phyloP scores from a whole-genome alignment of 2,888 invertebrate species.

The Hipparchia sbordonii region DNA sequence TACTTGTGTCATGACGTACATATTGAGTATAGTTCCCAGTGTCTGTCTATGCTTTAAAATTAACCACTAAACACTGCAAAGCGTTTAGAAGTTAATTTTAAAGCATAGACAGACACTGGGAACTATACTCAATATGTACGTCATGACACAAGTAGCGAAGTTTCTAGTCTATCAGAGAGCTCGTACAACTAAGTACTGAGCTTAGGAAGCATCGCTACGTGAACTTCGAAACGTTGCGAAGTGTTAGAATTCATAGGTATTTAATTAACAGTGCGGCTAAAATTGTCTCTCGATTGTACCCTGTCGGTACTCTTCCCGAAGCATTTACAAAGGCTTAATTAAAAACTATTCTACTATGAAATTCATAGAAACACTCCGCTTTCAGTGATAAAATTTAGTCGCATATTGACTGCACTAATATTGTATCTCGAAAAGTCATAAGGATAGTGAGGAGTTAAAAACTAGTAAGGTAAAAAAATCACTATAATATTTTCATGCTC shows the following conservation, averaged over 20 bases:
- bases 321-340: slow-evolving; percentile 39
- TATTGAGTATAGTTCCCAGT: slow-evolving; percentile 3
- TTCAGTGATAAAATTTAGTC: no score
- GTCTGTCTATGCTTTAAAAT: neutral
- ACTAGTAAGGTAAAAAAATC: no score
- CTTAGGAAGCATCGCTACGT: slow-evolving; percentile 31
- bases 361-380: no score
- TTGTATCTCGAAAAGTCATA: no score
- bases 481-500: no score
- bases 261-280: slow-evolving; percentile 32
- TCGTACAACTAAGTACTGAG: slow-evolving; percentile 24
- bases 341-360: slow-evolving; percentile 54
- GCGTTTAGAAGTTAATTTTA: neutral
- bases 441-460: no score
- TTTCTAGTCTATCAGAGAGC: slow-evolving; percentile 28
- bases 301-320: no score
- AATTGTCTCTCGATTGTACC: slow-evolving; percentile 24
- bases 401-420: no score
- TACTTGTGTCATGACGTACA: slow-evolving; percentile 23
- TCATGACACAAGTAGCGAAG: slow-evolving; percentile 22
- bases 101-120: neutral
- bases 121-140: slow-evolving; percentile 11
- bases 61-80: no score
- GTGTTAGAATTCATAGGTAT: slow-evolving; percentile 29
- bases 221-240: slow-evolving; percentile 32